These are phyloP conservation scores for Lepus europaeus DNA, from an alignment of 2,113 vertebrate genomes.

Conservation along the genomic window DNA sequence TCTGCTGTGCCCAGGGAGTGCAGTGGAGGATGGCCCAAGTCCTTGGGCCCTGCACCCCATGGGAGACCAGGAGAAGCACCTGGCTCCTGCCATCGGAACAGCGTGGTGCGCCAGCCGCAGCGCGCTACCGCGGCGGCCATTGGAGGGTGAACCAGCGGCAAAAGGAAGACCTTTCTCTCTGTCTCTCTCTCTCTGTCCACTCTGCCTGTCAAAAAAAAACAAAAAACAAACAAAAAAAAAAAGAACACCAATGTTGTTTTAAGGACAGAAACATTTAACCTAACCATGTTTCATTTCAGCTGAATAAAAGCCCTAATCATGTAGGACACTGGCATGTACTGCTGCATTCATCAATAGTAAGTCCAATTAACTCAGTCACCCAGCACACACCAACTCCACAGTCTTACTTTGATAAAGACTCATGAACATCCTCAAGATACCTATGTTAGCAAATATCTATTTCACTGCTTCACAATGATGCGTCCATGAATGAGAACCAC, in stretches of 20 bases:
- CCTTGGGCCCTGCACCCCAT: too few species aligned
- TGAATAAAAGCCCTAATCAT: neutral
- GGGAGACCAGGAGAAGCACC: too few species aligned
- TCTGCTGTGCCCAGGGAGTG: too few species aligned
- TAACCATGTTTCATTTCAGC: neutral
- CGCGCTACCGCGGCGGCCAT: too few species aligned
- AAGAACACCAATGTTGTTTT: neutral
- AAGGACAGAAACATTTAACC: conserved; percentile 14
- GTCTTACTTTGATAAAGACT: neutral
- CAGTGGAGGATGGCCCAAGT: too few species aligned
- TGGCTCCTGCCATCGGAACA: too few species aligned
- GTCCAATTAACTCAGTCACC: neutral
- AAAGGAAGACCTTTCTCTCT: too few species aligned
- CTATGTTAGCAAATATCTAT: neutral
- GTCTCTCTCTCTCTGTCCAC: too few species aligned
- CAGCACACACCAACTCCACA: neutral
- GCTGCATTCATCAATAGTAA: neutral
- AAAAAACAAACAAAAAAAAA: too few species aligned
- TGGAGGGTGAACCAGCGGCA: too few species aligned
- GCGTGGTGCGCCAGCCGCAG: too few species aligned
- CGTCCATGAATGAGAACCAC: neutral
- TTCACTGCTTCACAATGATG: conserved; percentile 27
- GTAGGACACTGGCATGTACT: neutral
- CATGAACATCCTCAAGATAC: neutral
- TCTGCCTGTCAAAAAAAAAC: too few species aligned